Percentiles rank a stretch among this genome's conserved stretches.
These are phyloP conservation scores for Pygoscelis adeliae DNA, from an alignment of 2,113 vertebrate genomes.

Conservation along the genomic window DNA sequence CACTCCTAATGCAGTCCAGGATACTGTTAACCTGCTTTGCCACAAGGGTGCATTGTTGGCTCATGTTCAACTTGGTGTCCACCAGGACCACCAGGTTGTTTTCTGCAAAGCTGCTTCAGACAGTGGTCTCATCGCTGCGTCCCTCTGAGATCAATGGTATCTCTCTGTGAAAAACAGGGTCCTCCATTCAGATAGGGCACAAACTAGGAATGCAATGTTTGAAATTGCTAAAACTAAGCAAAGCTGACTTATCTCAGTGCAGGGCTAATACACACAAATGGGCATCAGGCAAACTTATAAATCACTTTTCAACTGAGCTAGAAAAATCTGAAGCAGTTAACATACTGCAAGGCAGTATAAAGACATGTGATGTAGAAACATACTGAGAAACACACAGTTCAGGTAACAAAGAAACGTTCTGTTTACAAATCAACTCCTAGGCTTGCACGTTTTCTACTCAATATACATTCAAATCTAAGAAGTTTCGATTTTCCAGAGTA, in stretches of 20 bases:
- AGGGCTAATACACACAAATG: neutral
- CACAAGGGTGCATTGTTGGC: neutral
- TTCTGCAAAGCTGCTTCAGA: neutral
- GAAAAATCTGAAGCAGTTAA: neutral
- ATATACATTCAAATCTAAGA: neutral
- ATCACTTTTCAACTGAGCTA: neutral
- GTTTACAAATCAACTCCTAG: neutral
- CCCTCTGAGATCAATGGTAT: neutral
- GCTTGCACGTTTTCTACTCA: neutral
- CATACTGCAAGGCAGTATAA: neutral
- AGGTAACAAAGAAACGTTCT: neutral
- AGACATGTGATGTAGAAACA: neutral
- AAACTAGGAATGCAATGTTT: neutral
- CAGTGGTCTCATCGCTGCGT: neutral
- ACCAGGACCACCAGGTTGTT: neutral
- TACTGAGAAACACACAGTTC: neutral
- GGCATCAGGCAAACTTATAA: neutral
- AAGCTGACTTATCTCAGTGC: neutral
- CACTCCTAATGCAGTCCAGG: neutral
- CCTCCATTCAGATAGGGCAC: neutral
- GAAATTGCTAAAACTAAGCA: neutral
- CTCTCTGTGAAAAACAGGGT: neutral
- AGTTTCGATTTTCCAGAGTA: neutral
- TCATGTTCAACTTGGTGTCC: neutral
- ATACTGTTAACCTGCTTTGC: neutral